Percentiles rank a stretch among this genome's conserved stretches.
Conservation (phyloP, 2,888 invertebrate genomes). For the Agrotis segetum region DNA sequence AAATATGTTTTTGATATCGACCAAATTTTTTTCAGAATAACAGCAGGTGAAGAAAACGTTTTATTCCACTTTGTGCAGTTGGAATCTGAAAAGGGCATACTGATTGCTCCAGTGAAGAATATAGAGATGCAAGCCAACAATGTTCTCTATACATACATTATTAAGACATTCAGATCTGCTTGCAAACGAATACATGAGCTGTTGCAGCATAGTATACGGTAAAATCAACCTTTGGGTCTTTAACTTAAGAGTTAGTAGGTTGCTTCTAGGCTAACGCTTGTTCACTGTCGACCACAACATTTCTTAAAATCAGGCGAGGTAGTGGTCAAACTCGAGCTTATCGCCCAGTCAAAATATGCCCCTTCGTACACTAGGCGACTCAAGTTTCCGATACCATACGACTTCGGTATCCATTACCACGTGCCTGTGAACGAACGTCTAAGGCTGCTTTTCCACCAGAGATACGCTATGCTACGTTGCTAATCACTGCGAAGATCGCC, state of each 20-base stretch:
- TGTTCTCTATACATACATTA: conserved; percentile 89
- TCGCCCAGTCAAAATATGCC: too few relatives aligned
- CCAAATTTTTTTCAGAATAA: conserved; percentile 86
- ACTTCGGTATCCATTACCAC: too few relatives aligned
- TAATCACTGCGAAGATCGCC: too few relatives aligned
- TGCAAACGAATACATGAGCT: conserved; percentile 94
- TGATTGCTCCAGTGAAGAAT: conserved; percentile 91
- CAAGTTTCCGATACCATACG: too few relatives aligned
- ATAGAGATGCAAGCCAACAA: conserved; percentile 83
- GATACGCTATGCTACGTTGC: too few relatives aligned
- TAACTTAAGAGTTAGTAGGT: neutral
- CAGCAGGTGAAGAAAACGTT: conserved; percentile 93
- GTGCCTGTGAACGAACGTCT: too few relatives aligned
- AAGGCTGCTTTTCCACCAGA: too few relatives aligned
- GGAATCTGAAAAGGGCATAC: conserved; percentile 93
- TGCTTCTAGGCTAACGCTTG: too few relatives aligned
- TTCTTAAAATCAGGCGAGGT: too few relatives aligned
- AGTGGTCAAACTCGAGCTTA: too few relatives aligned
- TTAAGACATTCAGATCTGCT: conserved; percentile 93
- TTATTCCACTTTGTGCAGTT: conserved; percentile 94
- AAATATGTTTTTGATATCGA: neutral
- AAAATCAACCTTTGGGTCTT: conserved; percentile 5
- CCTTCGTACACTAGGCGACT: too few relatives aligned
- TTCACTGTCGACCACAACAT: too few relatives aligned
- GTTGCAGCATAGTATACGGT: conserved; percentile 93